Evolutionary conservation across 2,797 vertebrate species (phyloP), one percentile per base, ranked within the genome.

Genomic region (Arrhamphus sclerolepis): DNA sequence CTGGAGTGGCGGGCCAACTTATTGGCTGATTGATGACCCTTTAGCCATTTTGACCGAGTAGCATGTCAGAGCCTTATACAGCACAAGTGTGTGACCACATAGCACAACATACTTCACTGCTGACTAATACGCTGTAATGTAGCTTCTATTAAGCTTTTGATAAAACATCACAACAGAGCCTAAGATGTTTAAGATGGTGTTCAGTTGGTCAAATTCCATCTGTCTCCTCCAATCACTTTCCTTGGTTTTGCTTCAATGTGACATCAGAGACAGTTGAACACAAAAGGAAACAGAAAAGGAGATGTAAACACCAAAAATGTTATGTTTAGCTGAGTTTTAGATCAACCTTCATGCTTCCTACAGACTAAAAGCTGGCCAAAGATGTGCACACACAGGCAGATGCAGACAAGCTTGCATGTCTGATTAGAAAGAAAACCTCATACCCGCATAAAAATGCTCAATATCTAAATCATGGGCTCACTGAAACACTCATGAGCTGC

Each of bases 11-110:
- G 49, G 54, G 54, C 72, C 38, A 52, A 62, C 78, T 83, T 82
- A 89, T 82, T 71, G 70, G 68, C 82, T 79, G 79, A 83, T 70
- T 80, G 82, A 88, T 81, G 78, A 81, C 83, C 81, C 70, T 66
- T 50, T 61, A 55, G 75, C 62, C 43, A 75, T 64, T 66, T 80
- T 81, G 71, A 72, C 69, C 70, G 70, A 81, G 82, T 74, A 66
- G 57, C 71, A 69, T 74, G 77, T 75, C 47, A 19, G 66, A 63
- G 70, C 65, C 62, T 64, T 81, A 39, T 10, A 42, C 28, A 50
- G 64, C 61, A 29, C 55, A 44, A 57, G 49, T 70, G 64, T 62
- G 58, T 62, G 47, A 72, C 43, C 54, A 52, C 39, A 58, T 58
- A 54, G 46, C 58, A 38, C 54, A 51, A 20, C 62, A 62, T 46